Evolutionary conservation across 2,113 vertebrate species (phyloP).

Genomic region (Lophius piscatorius): DNA sequence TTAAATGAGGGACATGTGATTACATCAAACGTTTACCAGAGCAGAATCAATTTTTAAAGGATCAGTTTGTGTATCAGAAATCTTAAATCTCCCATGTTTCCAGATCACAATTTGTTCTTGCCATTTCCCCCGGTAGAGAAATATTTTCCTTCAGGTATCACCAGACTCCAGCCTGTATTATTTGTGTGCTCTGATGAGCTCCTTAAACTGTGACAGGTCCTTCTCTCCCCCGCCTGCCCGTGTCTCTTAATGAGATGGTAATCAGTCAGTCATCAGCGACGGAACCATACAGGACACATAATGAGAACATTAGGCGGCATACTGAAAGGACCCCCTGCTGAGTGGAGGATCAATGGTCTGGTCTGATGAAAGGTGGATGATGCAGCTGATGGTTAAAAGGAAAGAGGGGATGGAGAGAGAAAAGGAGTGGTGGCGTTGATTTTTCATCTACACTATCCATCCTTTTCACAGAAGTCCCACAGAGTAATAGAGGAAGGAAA

Average conservation of each 20-base stretch:
- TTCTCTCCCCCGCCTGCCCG: conserved; percentile 69
- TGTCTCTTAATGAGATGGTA: conserved; percentile 79
- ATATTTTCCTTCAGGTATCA: conserved; percentile 56
- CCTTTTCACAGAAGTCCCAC: conserved; percentile 34
- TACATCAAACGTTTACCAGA: neutral
- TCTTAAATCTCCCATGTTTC: conserved; percentile 1
- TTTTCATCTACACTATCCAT: conserved; percentile 51
- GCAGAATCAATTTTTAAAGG: conserved; percentile 1
- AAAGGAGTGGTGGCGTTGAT: conserved; percentile 53
- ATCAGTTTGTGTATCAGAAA: conserved; percentile 8
- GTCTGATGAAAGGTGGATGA: conserved; percentile 76
- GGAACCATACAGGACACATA: conserved; percentile 73
- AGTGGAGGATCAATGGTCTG: conserved; percentile 72
- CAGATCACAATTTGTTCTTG: neutral
- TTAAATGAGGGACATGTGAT: neutral
- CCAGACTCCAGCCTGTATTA: conserved; percentile 64
- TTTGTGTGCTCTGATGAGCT: conserved; percentile 72
- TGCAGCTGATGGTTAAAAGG: conserved; percentile 61
- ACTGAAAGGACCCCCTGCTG: conserved; percentile 70
- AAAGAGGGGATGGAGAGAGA: conserved; percentile 34
- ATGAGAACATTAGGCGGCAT: conserved; percentile 78
- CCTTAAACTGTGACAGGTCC: conserved; percentile 77
- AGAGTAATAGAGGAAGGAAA: neutral
- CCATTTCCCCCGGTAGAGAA: neutral
- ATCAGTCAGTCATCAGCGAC: conserved; percentile 74